phyloP scores from a whole-genome alignment of 1,140 invertebrate species.

The Eupristina koningsbergeri region DNA sequence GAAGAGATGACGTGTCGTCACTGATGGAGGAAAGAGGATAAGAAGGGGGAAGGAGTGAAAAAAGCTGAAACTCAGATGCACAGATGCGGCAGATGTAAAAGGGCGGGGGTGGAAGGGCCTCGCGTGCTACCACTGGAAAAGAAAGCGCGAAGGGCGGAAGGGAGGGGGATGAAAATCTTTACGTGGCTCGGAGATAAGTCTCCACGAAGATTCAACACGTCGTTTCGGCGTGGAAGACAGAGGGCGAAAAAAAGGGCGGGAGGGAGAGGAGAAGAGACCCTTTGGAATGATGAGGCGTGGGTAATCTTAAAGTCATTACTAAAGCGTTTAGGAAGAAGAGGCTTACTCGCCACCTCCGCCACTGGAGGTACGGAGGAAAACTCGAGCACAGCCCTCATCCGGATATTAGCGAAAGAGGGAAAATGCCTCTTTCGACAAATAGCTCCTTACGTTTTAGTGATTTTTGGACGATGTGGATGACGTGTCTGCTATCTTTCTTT shows the following conservation, averaged over 20 bases:
- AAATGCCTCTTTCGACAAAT: constrained; percentile 34
- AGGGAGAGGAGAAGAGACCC: background rate
- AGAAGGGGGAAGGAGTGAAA: constrained; percentile 45
- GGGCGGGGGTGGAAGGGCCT: background rate
- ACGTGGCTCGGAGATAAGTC: constrained; percentile 17
- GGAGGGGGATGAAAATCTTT: background rate
- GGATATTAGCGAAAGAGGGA: constrained; percentile 18
- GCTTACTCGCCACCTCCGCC: background rate
- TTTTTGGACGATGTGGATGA: constrained; percentile 15
- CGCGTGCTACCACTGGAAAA: background rate
- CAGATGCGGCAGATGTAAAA: constrained; percentile 70
- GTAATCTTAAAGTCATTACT: constrained; percentile 49
- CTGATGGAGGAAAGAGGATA: constrained; percentile 20
- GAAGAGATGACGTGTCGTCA: constrained; percentile 44
- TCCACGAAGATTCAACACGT: constrained; percentile 37
- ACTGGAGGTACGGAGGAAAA: background rate
- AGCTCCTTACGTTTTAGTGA: constrained; percentile 39
- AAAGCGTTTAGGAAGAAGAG: constrained; percentile 16
- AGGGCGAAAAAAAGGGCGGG: constrained; percentile 3
- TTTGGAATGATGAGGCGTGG: constrained; percentile 46
- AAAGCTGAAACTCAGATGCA: constrained; percentile 65
- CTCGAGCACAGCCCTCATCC: background rate
- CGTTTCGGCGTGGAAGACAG: constrained; percentile 28
- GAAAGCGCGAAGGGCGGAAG: too few species aligned
- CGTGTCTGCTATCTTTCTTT: background rate